Evolutionary conservation across 2,888 invertebrate genomes (phyloP).

Genomic region (Megaustenia siamemsis): DNA sequence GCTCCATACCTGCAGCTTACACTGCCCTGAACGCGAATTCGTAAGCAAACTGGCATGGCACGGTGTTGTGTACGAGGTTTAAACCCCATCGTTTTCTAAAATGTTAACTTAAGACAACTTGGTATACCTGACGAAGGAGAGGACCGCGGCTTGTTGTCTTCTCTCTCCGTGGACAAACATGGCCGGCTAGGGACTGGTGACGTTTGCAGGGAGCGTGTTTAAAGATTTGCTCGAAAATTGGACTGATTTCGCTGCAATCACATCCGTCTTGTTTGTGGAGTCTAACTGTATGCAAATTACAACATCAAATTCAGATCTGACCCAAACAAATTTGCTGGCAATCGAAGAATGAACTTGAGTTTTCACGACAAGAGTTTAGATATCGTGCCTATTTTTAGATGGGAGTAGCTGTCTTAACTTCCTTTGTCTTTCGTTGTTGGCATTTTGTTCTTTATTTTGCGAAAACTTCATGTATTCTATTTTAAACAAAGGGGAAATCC

Average conservation of each 20-base stretch:
- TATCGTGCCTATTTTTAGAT: neutral
- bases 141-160: neutral
- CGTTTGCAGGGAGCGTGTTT: slow-evolving; percentile 40
- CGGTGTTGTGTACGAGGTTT: slow-evolving; percentile 38
- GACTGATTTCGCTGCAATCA: slow-evolving; percentile 48
- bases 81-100: slow-evolving; percentile 15
- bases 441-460: neutral
- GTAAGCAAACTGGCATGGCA: slow-evolving; percentile 44
- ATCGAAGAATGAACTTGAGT: slow-evolving; percentile 5
- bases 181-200: neutral
- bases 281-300: slow-evolving; percentile 52
- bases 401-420: neutral
- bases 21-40: slow-evolving; percentile 5
- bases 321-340: slow-evolving; percentile 38
- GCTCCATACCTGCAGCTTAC: slow-evolving; percentile 26
- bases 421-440: neutral
- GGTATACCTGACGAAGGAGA: neutral
- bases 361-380: neutral
- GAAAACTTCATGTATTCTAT: too few species aligned
- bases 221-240: slow-evolving; percentile 49
- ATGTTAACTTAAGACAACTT: slow-evolving; percentile 40
- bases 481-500: too few species aligned
- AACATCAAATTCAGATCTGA: slow-evolving; percentile 40
- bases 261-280: slow-evolving; percentile 45
- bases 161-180: neutral